Conservation (phyloP, 2,113 vertebrate species). For the Cynopterus brachyotis region DNA sequence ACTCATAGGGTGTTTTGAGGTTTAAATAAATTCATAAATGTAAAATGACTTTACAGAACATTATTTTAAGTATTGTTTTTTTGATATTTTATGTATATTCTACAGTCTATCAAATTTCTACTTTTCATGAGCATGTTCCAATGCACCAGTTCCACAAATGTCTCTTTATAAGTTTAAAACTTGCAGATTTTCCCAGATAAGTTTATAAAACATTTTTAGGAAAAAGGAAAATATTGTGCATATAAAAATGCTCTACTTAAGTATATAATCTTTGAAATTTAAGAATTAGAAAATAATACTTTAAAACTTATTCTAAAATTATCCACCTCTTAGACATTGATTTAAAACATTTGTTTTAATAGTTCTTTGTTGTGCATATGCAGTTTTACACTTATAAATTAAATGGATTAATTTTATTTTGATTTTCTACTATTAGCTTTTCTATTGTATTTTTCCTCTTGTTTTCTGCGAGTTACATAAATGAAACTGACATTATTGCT, state of each 20-base stretch:
- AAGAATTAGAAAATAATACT: constrained; percentile 34
- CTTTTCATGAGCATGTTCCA: background rate
- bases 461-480: constrained; percentile 88
- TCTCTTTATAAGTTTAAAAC: background rate
- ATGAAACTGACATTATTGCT: constrained; percentile 94
- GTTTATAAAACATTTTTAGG: constrained; percentile 30
- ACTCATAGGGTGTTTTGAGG: background rate
- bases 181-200: background rate
- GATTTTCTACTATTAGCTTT: constrained; percentile 61
- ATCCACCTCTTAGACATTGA: background rate
- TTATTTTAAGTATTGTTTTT: background rate
- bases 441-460: constrained; percentile 80
- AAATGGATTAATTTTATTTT: constrained; percentile 69
- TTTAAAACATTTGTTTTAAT: constrained; percentile 59
- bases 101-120: background rate
- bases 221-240: constrained; percentile 26
- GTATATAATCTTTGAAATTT: background rate
- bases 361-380: background rate
- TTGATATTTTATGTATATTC: background rate
- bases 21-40: constrained; percentile 26
- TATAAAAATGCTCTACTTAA: background rate
- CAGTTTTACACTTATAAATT: constrained; percentile 39
- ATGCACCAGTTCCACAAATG: background rate
- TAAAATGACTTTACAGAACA: background rate
- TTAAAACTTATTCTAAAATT: background rate